Evolutionary conservation across 1,140 invertebrate genomes (phyloP).

Genomic region (Schlechtendalia chinensis): DNA sequence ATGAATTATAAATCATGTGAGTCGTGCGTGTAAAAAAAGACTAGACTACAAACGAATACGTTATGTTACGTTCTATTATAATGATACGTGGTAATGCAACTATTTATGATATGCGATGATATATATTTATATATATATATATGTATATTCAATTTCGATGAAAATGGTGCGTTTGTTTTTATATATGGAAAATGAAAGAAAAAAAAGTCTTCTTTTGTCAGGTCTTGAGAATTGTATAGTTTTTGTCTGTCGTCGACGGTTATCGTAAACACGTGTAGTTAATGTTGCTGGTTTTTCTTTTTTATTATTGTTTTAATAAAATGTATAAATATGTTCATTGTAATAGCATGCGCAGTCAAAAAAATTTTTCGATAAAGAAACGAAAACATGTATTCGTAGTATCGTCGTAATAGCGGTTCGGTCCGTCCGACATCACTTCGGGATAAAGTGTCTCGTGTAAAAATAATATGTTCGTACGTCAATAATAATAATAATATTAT

Average conservation of each 20-base stretch:
- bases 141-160: not conserved
- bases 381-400: not conserved
- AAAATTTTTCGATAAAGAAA: no score
- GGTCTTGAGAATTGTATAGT: not conserved
- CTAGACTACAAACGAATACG: not conserved
- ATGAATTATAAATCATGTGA: no score
- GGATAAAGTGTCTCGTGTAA: not conserved
- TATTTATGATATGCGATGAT: constrained; percentile 8
- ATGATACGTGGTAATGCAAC: not conserved
- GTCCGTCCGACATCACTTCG: not conserved
- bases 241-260: not conserved
- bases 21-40: not conserved
- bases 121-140: no score
- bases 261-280: not conserved
- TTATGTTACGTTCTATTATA: not conserved
- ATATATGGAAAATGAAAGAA: not conserved
- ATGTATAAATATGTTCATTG: constrained; percentile 5
- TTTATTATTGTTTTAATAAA: not conserved
- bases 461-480: not conserved
- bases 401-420: not conserved
- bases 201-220: constrained; percentile 2
- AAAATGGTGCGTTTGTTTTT: constrained; percentile 10
- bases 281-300: no score
- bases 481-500: not conserved
- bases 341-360: constrained; percentile 35